Evolutionary conservation across 1,140 invertebrate species (phyloP).

Genomic region (Drosophila lini): DNA sequence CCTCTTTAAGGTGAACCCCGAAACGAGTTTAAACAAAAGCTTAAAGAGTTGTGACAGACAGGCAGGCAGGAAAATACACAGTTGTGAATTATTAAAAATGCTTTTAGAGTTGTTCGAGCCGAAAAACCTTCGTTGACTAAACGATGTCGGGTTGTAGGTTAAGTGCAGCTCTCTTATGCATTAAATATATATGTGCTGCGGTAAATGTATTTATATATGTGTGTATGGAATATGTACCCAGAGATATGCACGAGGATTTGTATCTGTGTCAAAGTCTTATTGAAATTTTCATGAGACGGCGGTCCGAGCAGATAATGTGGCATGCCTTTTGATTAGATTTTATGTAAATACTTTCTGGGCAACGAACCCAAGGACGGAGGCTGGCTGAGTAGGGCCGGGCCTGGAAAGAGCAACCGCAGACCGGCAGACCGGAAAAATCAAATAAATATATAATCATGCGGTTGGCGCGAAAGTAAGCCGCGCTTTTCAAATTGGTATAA

Average conservation of each 20-base stretch:
- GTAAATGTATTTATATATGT: constrained; percentile 6
- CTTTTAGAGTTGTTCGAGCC: constrained; percentile 64
- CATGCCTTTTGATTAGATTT: constrained; percentile 79
- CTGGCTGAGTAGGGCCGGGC: not conserved
- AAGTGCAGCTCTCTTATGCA: constrained; percentile 44
- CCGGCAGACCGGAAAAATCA: constrained; percentile 61
- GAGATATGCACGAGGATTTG: constrained; percentile 46
- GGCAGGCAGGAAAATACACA: constrained; percentile 35
- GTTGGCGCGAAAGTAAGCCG: constrained; percentile 65
- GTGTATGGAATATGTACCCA: constrained; percentile 1
- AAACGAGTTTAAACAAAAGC: constrained; percentile 48
- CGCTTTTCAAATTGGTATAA: constrained; percentile 78
- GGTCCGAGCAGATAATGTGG: constrained; percentile 68
- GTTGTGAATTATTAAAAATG: constrained; percentile 76
- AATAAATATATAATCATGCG: constrained; percentile 81
- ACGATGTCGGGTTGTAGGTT: constrained; percentile 37
- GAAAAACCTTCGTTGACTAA: constrained; percentile 30
- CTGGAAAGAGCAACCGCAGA: constrained; percentile 22
- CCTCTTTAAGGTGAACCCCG: not conserved
- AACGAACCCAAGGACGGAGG: constrained; percentile 23
- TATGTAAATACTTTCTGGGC: constrained; percentile 72
- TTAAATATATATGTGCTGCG: constrained; percentile 14
- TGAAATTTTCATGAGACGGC: constrained; percentile 74
- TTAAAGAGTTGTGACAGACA: constrained; percentile 71
- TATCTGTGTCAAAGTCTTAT: constrained; percentile 55